A percentile compares a stretch with the other conserved stretches of the same genome.
Conservation (phyloP, 2,113 vertebrate species). For the Maccullochella peelii region DNA sequence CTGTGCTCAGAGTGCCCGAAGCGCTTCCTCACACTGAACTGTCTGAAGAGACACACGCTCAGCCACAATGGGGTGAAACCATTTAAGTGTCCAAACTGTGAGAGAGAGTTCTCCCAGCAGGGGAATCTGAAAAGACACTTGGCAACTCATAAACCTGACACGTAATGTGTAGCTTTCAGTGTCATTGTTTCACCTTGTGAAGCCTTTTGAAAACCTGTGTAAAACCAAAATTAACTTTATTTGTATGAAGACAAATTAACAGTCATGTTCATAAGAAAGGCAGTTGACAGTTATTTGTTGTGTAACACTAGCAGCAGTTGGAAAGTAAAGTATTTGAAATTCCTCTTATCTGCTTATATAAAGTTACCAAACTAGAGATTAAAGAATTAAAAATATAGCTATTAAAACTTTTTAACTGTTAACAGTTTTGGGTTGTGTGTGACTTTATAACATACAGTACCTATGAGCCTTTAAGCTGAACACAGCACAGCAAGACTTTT, state of each 20-base stretch:
- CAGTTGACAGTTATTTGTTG: not conserved
- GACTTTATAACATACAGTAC: no score
- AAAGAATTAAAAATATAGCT: not conserved
- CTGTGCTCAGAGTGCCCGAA: constrained; percentile 68
- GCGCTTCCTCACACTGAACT: constrained; percentile 72
- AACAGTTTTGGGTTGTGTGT: no score
- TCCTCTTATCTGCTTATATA: not conserved
- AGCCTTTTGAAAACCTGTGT: not conserved
- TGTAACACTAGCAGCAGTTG: not conserved
- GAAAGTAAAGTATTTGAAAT: not conserved
- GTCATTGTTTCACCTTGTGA: not conserved
- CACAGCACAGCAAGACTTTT: no score
- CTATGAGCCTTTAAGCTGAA: no score
- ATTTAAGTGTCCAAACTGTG: constrained; percentile 68
- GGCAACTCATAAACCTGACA: constrained; percentile 59
- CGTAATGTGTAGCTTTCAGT: not conserved
- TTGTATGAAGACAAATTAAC: not conserved
- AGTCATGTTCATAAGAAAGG: not conserved
- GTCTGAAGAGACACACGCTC: constrained; percentile 73
- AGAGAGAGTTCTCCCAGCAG: constrained; percentile 72
- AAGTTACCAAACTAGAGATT: not conserved
- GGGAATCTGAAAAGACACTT: constrained; percentile 77
- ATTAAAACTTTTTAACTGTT: not conserved
- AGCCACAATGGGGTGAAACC: constrained; percentile 74
- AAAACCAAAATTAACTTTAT: not conserved